Evolutionary conservation across 2,113 vertebrate genomes (phyloP).

Genomic region (Tyrannus savana): DNA sequence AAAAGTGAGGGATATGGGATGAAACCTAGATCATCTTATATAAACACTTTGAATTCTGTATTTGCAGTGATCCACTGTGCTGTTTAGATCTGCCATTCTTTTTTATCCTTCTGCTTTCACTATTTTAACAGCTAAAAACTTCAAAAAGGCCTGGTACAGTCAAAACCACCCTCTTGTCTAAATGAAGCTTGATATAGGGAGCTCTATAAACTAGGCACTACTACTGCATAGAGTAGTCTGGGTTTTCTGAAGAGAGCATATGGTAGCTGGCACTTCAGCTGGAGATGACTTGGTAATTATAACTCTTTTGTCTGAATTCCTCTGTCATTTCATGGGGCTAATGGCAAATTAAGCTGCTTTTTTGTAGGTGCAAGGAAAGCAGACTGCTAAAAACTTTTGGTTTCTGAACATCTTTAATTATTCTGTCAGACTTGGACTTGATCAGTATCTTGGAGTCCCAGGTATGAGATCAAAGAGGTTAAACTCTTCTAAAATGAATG

Average conservation of each 20-base stretch:
- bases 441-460: not conserved
- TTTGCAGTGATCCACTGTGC: not conserved
- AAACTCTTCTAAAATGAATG: not conserved
- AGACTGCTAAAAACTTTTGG: not conserved
- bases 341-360: not conserved
- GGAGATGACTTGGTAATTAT: not conserved
- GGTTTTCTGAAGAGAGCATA: not conserved
- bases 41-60: not conserved
- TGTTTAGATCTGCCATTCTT: not conserved
- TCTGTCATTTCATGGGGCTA: not conserved
- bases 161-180: not conserved
- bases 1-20: not conserved
- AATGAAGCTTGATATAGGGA: not conserved
- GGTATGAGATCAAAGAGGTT: not conserved
- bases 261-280: not conserved
- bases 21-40: not conserved
- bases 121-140: not conserved
- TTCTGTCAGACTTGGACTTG: not conserved
- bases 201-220: not conserved
- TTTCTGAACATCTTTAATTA: not conserved
- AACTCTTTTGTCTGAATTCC: slow-evolving; percentile 4
- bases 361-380: not conserved
- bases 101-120: not conserved
- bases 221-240: not conserved
- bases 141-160: not conserved